Evolutionary conservation across 2,888 invertebrate species (phyloP), one percentile per base, ranked within the genome.

Genomic region (Lathronympha strigana): DNA sequence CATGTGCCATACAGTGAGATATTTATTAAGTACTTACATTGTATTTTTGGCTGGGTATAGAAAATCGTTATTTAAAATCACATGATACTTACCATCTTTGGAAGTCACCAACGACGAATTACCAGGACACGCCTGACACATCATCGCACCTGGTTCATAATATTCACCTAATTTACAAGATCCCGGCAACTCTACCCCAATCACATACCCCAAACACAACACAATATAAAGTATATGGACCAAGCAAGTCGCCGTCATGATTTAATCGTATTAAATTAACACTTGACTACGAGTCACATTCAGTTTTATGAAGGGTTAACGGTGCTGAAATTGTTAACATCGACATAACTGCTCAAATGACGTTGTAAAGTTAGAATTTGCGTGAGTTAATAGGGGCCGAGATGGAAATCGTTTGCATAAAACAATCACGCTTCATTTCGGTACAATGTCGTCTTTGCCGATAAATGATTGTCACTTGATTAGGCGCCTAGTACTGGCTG

Each of bases 51-150:
- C n/a, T n/a, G n/a, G n/a, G n/a, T n/a, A n/a, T n/a, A n/a, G n/a
- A n/a, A 36, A 31, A 36, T 13, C 3, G 1, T 13, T 36, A 36
- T 13, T n/a, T 4, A 8, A 4, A 4, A 2, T 40, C n/a, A n/a
- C n/a, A 11, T 2, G n/a, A 5, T 47, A 74, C 87, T 86, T 75
- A 90, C 92, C 90, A 71, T 91, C 87, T 17, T 15, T 5, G 38
- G 89, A 82, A 11, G 80, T 71, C 13, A 82, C 76, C 81, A 90
- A 76, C 0, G 88, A 88, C 17, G 71, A 74, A 71, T 90, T 90
- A 9, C 68, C 72, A n/a, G 82, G 80, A 70, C 92, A 92, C 3
- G 71, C 40, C 53, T 77, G 69, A 68, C 92, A 92, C n/a, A 71
- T 69, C 69, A 90, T 74, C 23, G 69, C 63, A 38, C 79, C 81